A percentile compares a stretch with the other conserved stretches of the same genome.
phyloP scores from a whole-genome alignment of 2,888 invertebrate species.

The Sminthurinus aureus region DNA sequence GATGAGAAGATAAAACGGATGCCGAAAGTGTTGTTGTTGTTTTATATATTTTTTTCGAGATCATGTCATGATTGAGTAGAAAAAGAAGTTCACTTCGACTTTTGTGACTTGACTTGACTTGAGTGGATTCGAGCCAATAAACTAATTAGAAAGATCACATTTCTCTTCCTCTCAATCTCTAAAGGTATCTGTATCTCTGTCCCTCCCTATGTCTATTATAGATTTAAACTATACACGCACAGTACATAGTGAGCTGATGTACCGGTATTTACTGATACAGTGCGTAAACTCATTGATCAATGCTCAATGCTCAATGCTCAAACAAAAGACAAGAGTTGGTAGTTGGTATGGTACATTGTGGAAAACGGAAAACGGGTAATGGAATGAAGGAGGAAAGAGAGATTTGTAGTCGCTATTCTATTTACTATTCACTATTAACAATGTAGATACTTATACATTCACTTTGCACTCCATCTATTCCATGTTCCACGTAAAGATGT shows the following conservation, averaged over 20 bases:
- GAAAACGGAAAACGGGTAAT: neutral
- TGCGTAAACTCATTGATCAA: too few relatives aligned
- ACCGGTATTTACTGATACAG: too few relatives aligned
- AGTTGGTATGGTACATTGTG: too few relatives aligned
- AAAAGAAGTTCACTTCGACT: conserved; percentile 27
- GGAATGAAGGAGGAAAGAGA: neutral
- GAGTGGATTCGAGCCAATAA: conserved; percentile 46
- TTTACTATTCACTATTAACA: too few relatives aligned
- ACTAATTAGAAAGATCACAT: conserved; percentile 43
- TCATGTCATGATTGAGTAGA: conserved; percentile 31
- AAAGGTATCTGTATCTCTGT: neutral
- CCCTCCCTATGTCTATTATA: neutral
- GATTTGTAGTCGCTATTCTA: neutral
- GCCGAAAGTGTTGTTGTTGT: conserved; percentile 17
- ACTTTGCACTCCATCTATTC: too few relatives aligned
- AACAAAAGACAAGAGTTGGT: too few relatives aligned
- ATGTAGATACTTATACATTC: too few relatives aligned
- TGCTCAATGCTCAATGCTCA: too few relatives aligned
- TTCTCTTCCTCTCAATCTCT: conserved; percentile 21
- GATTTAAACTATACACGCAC: neutral
- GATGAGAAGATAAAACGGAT: conserved; percentile 14
- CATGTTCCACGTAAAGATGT: too few relatives aligned
- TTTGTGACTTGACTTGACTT: conserved; percentile 19
- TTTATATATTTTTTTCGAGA: neutral
- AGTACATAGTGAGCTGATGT: too few relatives aligned